Percentiles rank a stretch among this genome's conserved stretches.
Evolutionary conservation across 2,113 vertebrate species (phyloP).

Genomic region (Atlantisia rogersi): DNA sequence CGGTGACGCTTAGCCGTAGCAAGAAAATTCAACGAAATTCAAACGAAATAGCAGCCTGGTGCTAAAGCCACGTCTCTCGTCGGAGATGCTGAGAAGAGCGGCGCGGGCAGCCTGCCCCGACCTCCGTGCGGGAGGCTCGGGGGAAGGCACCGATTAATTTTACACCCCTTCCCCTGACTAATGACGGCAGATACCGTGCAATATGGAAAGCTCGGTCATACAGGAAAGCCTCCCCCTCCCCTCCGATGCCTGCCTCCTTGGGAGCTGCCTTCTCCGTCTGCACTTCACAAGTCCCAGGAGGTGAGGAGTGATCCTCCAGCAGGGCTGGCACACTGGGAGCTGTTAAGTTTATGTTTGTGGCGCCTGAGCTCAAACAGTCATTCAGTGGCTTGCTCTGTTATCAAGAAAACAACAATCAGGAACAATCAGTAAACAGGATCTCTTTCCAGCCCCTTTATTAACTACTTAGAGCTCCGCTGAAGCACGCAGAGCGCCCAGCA

Average conservation of each 20-base stretch:
- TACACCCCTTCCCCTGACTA: neutral
- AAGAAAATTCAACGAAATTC: neutral
- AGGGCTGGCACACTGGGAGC: slow-evolving; percentile 70
- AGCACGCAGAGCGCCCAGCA: neutral
- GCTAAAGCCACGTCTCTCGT: neutral
- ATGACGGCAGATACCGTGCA: neutral
- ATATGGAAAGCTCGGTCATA: neutral
- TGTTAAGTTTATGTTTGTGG: slow-evolving; percentile 82
- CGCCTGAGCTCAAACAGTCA: slow-evolving; percentile 82
- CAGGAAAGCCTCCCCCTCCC: neutral
- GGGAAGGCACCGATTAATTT: neutral
- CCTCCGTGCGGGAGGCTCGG: neutral
- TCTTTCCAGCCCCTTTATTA: slow-evolving; percentile 68
- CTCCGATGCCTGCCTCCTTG: neutral
- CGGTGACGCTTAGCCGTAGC: accelerated
- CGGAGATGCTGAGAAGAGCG: neutral
- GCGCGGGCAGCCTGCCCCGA: neutral
- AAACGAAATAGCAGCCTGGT: neutral
- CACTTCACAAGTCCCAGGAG: slow-evolving; percentile 76
- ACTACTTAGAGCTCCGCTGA: slow-evolving; percentile 48
- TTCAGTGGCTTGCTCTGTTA: slow-evolving; percentile 80
- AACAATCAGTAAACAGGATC: slow-evolving; percentile 78
- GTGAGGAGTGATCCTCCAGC: slow-evolving; percentile 80
- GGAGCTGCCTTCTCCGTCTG: slow-evolving; percentile 63
- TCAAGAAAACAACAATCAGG: slow-evolving; percentile 83